phyloP scores from a whole-genome alignment of 2,797 vertebrate genomes.

The Cygnus olor region DNA sequence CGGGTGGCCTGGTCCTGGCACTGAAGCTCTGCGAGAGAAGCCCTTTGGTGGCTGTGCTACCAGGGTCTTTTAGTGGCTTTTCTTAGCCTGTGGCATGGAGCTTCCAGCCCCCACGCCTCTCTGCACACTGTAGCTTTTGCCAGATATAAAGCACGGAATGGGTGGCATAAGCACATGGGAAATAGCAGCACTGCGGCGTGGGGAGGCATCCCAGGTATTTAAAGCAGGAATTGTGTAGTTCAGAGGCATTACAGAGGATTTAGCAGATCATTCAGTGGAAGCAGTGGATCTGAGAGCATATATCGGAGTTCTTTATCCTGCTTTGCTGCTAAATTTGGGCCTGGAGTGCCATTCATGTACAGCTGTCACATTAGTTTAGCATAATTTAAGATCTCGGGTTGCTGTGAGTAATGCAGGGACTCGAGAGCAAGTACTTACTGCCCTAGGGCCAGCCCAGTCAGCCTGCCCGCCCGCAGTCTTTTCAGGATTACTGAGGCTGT shows the following conservation, averaged over 20 bases:
- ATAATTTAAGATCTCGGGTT: not conserved
- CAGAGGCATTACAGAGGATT: conserved; percentile 8
- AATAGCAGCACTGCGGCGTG: not conserved
- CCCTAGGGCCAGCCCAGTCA: not conserved
- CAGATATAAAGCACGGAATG: not conserved
- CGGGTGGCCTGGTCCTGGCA: not conserved
- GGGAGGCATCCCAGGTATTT: not conserved
- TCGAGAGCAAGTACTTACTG: accelerated
- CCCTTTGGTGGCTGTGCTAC: not conserved
- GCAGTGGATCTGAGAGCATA: conserved; percentile 7
- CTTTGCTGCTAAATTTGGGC: conserved; percentile 45
- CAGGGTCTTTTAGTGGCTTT: not conserved
- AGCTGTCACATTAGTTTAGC: not conserved
- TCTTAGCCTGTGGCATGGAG: too few species aligned
- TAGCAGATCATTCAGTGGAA: conserved; percentile 11
- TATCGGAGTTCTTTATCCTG: conserved; percentile 39
- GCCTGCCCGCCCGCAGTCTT: not conserved
- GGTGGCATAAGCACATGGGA: not conserved
- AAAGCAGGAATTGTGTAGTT: not conserved
- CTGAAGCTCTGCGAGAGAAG: not conserved
- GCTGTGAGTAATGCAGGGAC: not conserved
- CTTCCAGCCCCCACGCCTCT: not conserved
- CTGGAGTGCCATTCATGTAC: not conserved
- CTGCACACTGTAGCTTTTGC: not conserved
- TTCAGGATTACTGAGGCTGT: not conserved